Evolutionary conservation across 2,113 vertebrate species (phyloP).

Genomic region (Cochlearius cochlearius): DNA sequence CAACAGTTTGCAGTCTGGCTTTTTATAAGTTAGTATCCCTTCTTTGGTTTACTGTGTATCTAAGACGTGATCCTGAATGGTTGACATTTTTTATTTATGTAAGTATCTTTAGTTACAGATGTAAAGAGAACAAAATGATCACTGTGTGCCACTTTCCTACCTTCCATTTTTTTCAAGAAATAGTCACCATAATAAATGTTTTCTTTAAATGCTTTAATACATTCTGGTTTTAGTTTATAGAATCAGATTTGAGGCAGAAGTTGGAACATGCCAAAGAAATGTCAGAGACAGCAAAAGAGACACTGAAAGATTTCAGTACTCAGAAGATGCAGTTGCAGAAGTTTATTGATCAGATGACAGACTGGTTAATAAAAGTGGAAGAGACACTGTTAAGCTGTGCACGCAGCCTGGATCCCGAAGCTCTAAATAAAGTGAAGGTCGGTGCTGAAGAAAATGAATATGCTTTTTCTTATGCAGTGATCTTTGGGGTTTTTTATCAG

Average conservation of each 20-base stretch:
- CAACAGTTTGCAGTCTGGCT: neutral
- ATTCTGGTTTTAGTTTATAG: constrained; percentile 81
- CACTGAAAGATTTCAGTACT: constrained; percentile 84
- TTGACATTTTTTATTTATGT: neutral
- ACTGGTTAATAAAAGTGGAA: constrained; percentile 79
- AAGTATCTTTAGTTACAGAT: neutral
- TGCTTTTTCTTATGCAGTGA: neutral
- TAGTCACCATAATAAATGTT: neutral
- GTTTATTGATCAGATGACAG: constrained; percentile 77
- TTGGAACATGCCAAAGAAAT: constrained; percentile 85
- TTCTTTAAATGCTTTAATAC: neutral
- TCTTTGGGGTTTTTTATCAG: neutral
- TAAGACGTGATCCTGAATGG: neutral
- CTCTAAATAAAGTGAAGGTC: constrained; percentile 87
- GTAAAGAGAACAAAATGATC: neutral
- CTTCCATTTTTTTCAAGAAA: neutral
- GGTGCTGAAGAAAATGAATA: neutral
- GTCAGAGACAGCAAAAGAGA: constrained; percentile 82
- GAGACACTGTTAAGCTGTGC: constrained; percentile 76
- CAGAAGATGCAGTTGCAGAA: constrained; percentile 86
- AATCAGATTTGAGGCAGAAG: constrained; percentile 89
- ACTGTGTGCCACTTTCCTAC: neutral
- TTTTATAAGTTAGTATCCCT: neutral
- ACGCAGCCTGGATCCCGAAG: constrained; percentile 75
- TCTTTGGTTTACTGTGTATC: neutral